phyloP scores from a whole-genome alignment of 1,140 invertebrate genomes.

The Laupala kohalensis region DNA sequence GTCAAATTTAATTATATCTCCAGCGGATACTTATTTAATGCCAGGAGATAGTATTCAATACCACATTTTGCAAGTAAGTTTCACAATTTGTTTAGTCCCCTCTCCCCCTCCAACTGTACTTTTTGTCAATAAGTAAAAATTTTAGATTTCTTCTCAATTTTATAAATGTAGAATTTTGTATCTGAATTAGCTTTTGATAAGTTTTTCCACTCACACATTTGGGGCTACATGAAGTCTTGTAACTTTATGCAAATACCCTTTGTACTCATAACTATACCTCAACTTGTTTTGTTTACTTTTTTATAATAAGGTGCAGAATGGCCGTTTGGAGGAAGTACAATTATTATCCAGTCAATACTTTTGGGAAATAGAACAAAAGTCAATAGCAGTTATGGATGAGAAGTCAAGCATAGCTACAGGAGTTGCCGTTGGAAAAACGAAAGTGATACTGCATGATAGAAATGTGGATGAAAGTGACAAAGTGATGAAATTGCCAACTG shows the following conservation, averaged over 20 bases:
- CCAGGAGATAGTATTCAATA: conserved; percentile 53
- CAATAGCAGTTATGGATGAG: conserved; percentile 41
- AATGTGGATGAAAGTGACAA: conserved; percentile 40
- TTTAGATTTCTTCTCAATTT: no score
- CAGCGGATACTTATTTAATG: conserved; percentile 62
- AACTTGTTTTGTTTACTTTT: no score
- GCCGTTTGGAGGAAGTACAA: conserved; percentile 45
- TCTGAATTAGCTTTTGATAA: no score
- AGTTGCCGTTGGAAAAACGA: conserved; percentile 46
- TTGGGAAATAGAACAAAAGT: conserved; percentile 47
- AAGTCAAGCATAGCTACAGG: conserved; percentile 37
- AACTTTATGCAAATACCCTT: no score
- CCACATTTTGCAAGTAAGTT: conserved; percentile 52
- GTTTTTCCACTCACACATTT: no score
- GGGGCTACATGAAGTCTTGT: no score
- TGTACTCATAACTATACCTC: no score
- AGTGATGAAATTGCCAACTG: conserved; percentile 37
- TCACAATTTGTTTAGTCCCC: no score
- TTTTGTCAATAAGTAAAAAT: no score
- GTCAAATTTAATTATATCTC: conserved; percentile 74
- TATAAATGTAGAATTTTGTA: no score
- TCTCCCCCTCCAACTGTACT: no score
- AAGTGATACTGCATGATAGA: conserved; percentile 44
- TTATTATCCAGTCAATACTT: conserved; percentile 62
- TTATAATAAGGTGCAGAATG: conserved; percentile 49